Evolutionary conservation across 2,888 invertebrate species (phyloP).

Genomic region (Tipula unca): DNA sequence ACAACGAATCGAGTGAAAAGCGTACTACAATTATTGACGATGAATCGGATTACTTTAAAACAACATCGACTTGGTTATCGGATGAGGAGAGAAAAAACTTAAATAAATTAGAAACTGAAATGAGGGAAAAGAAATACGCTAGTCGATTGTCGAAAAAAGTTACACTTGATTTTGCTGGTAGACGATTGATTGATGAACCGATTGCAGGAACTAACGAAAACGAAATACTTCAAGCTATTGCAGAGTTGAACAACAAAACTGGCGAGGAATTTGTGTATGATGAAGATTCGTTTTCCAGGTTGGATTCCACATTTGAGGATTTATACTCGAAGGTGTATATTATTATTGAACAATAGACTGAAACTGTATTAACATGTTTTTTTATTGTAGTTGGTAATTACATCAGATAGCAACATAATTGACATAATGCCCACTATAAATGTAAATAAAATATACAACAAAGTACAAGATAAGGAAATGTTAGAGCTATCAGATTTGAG

Average conservation of each 20-base stretch:
- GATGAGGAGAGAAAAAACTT: constrained; percentile 58
- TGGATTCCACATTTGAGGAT: neutral
- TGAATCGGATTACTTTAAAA: constrained; percentile 85
- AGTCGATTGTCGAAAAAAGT: constrained; percentile 59
- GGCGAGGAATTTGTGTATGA: neutral
- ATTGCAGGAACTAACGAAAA: constrained; percentile 39
- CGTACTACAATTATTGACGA: constrained; percentile 60
- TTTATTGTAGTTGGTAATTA: constrained; percentile 16
- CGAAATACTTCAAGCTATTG: constrained; percentile 38
- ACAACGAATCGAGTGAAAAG: constrained; percentile 63
- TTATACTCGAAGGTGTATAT: neutral
- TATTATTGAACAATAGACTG: no score
- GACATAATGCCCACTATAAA: neutral
- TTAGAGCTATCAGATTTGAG: constrained; percentile 80
- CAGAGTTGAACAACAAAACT: constrained; percentile 30
- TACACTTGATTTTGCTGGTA: constrained; percentile 69
- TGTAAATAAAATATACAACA: constrained; percentile 35
- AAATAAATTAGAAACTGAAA: constrained; percentile 55
- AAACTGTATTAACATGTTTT: neutral
- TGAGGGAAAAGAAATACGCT: constrained; percentile 59
- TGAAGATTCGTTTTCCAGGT: neutral
- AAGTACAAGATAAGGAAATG: constrained; percentile 68
- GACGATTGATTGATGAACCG: constrained; percentile 46
- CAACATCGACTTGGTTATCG: constrained; percentile 74
- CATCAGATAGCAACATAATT: neutral